phyloP scores from a whole-genome alignment of 2,113 vertebrate genomes.

The Pachyramphus minor region DNA sequence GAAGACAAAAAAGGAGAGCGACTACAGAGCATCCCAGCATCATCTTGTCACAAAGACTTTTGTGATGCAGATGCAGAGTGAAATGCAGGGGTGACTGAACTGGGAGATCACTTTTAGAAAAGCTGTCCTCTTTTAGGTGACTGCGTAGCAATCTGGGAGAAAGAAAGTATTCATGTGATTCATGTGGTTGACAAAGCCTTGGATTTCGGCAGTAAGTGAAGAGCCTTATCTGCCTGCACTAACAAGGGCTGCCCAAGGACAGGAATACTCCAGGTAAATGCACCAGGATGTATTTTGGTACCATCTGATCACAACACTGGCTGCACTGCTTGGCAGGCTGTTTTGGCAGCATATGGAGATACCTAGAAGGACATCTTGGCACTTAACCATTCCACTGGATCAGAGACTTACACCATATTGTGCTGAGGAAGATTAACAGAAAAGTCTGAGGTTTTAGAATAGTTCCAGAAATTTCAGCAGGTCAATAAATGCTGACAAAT shows the following conservation, averaged over 20 bases:
- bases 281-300: background rate
- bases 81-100: background rate
- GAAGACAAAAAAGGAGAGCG: background rate
- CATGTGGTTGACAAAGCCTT: background rate
- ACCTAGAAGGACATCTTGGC: conserved; percentile 6
- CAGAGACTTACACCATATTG: background rate
- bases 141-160: background rate
- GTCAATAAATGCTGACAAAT: conserved; percentile 20
- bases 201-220: background rate
- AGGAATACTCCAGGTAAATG: background rate
- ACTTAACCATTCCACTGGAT: background rate
- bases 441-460: background rate
- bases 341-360: background rate
- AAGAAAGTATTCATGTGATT: background rate
- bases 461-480: background rate
- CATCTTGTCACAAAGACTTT: background rate
- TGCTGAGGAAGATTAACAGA: background rate
- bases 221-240: background rate
- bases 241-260: conserved; percentile 40
- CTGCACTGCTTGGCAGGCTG: background rate
- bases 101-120: background rate
- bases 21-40: background rate
- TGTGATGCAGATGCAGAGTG: background rate
- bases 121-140: background rate
- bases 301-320: background rate